Evolutionary conservation across 1,140 invertebrate species (phyloP).

Genomic region (Acyrthosiphon pisum): DNA sequence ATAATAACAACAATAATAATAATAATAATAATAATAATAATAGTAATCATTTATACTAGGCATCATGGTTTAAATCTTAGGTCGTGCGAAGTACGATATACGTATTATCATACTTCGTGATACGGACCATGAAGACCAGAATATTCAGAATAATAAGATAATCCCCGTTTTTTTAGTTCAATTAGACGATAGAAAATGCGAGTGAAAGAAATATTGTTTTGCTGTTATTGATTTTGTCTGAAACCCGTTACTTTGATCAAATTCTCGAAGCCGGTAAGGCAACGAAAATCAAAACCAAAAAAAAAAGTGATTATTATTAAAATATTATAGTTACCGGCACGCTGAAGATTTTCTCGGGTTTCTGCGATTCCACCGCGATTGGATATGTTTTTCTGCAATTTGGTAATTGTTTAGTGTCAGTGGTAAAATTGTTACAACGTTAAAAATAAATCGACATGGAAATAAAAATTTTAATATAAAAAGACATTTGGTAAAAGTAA

Average conservation of each 20-base stretch:
- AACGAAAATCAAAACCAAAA: neutral
- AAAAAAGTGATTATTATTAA: neutral
- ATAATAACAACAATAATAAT: too few relatives aligned
- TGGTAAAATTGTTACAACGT: too few relatives aligned
- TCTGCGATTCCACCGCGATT: neutral
- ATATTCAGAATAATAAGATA: neutral
- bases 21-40: too few relatives aligned
- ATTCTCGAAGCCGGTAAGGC: too few relatives aligned
- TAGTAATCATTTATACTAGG: too few relatives aligned
- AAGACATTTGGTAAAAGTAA: neutral
- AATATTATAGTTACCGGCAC: neutral
- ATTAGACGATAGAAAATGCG: neutral
- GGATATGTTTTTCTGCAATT: neutral
- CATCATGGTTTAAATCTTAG: too few relatives aligned
- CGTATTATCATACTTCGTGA: too few relatives aligned
- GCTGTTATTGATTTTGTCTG: neutral
- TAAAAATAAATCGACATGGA: neutral
- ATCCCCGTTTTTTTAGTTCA: neutral
- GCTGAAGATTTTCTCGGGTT: neutral
- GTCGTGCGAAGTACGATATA: too few relatives aligned
- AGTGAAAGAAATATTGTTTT: neutral
- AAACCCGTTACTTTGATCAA: too few relatives aligned
- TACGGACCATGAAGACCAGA: too few relatives aligned
- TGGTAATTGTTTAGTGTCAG: too few relatives aligned
- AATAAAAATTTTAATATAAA: neutral